Evolutionary conservation across 2,888 invertebrate species (phyloP).

Genomic region (Dicycla oo): DNA sequence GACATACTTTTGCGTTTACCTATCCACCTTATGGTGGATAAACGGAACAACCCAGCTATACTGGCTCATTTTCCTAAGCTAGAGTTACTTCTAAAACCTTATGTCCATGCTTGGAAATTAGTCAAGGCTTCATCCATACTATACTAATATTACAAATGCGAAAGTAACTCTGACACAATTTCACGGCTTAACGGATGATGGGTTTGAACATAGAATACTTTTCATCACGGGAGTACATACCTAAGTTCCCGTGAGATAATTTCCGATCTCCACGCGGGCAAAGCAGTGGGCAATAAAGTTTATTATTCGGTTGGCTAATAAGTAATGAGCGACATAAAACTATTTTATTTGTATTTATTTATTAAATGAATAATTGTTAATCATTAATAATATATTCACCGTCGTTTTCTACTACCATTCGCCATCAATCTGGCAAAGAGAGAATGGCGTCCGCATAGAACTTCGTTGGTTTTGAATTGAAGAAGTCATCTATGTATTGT

Average conservation of each 20-base stretch:
- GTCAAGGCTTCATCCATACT: slow-evolving; percentile 4
- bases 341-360: too few relatives aligned
- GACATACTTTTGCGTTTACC: too few relatives aligned
- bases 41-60: neutral
- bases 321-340: too few relatives aligned
- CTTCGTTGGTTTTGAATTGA: too few relatives aligned
- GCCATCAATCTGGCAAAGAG: too few relatives aligned
- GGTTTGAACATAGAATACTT: neutral
- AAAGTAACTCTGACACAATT: neutral
- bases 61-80: neutral
- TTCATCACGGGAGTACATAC: neutral
- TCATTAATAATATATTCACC: too few relatives aligned
- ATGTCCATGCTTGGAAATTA: neutral
- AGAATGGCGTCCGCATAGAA: too few relatives aligned
- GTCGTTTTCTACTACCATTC: too few relatives aligned
- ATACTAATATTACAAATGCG: neutral
- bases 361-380: too few relatives aligned
- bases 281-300: neutral
- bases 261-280: neutral
- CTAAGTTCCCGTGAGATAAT: neutral
- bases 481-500: too few relatives aligned
- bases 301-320: too few relatives aligned
- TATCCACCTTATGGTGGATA: too few relatives aligned
- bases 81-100: neutral
- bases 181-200: neutral